Percentiles rank a stretch among this genome's conserved stretches.
phyloP scores from a whole-genome alignment of 1,140 invertebrate species.

The Bombus superbus region DNA sequence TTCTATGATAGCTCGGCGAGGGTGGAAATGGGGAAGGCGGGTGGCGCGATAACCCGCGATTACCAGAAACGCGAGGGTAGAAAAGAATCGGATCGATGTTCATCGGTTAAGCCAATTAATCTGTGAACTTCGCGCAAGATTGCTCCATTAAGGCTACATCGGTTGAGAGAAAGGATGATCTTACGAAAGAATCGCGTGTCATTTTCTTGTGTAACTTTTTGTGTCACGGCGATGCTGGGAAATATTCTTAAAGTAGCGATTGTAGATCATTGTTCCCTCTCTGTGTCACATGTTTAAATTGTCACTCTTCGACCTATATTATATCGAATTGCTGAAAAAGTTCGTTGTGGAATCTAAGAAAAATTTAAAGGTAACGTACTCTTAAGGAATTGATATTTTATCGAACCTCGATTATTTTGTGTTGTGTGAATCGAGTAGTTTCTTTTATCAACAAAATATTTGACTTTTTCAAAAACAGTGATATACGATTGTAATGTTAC shows the following conservation, averaged over 20 bases:
- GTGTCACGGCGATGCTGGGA: neutral
- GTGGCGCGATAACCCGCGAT: conserved; percentile 57
- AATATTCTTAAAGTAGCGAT: neutral
- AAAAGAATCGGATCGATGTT: conserved; percentile 54
- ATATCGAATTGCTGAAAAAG: no score
- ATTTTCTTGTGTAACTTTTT: neutral
- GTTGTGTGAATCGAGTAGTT: neutral
- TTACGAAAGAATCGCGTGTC: neutral
- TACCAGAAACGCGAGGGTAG: conserved; percentile 47
- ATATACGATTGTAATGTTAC: no score
- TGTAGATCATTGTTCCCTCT: neutral
- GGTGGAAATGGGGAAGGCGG: conserved; percentile 37
- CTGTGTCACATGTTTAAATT: neutral
- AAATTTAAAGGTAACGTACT: neutral
- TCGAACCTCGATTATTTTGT: neutral
- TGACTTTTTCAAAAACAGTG: no score
- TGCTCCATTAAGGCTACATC: conserved; percentile 33
- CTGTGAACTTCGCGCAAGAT: conserved; percentile 29
- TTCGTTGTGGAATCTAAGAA: neutral
- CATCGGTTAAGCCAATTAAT: conserved; percentile 58
- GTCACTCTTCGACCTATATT: neutral
- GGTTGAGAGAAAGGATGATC: conserved; percentile 7
- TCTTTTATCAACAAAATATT: no score
- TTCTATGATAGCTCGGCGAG: conserved; percentile 16
- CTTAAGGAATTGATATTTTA: neutral